Evolutionary conservation across 2,888 invertebrate genomes (phyloP), one percentile per base, ranked within the genome.

Genomic region (Agonopterix alstromeriana): DNA sequence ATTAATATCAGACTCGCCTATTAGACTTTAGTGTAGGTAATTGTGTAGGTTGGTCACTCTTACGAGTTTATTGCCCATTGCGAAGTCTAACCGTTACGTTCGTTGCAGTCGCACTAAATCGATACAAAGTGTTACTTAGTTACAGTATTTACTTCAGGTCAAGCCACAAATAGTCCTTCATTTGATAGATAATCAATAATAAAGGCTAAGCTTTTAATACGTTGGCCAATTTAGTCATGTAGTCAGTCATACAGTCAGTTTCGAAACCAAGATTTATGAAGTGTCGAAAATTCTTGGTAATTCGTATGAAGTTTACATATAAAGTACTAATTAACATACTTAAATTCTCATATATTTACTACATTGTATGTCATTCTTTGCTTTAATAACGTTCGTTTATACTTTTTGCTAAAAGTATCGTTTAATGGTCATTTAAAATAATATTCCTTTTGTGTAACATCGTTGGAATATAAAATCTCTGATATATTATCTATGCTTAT

Each of bases 11-110:
- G 35, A 42, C 35, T 10, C 12, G 35, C 35, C 27, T 27, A 27
- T 27, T 27, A 27, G 27, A 27, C 27, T 11, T 14, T 10, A 47
- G 17, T 41, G 41, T 27, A 11, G 10, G 43, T 40, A 11, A 48
- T 48, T 48, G 35, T 38, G 45, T 42, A 48, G 14, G 41, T 48
- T 45, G 35, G 42, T 42, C 36, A 48, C 36, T 45, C 48, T 11
- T 48, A 40, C 48, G 17, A 17, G 48, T 48, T 48, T 48, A 48
- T 48, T 43, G 27, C 44, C 48, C 14, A 44, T 47, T 47, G 44
- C 48, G 36, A 48, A 38, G 48, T 48, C 43, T 12, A 43, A 35
- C 12, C 43, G 35, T 44, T 27, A 11, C 36, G 36, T 38, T 45
- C 44, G 10, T 40, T 46, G 10, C n/a, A 46, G 10, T 3, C n/a